phyloP scores from a whole-genome alignment of 2,113 vertebrate species.

The Cyanoliseus patagonus region DNA sequence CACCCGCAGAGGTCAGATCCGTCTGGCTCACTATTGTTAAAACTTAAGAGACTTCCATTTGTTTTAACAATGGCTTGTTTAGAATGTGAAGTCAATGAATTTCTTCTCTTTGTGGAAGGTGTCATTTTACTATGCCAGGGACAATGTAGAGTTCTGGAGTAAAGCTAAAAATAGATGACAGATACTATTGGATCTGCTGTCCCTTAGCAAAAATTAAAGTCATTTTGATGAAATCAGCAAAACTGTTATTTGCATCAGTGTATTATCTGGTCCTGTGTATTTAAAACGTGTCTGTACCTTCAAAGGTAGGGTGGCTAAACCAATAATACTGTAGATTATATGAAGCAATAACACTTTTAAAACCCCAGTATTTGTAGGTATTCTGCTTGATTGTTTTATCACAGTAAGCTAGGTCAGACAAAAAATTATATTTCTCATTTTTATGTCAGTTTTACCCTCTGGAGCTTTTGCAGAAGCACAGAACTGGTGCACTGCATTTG shows the following conservation, averaged over 20 bases:
- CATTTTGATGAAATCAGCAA: neutral
- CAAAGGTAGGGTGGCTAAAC: neutral
- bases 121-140: neutral
- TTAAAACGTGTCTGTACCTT: neutral
- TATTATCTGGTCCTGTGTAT: neutral
- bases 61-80: constrained; percentile 50
- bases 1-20: constrained; percentile 42
- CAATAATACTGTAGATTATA: neutral
- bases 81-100: constrained; percentile 34
- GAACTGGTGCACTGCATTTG: neutral
- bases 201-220: neutral
- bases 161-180: neutral
- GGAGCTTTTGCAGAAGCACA: neutral
- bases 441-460: neutral
- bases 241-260: neutral
- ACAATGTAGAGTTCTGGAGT: neutral
- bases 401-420: neutral
- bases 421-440: neutral
- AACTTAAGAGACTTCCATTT: constrained; percentile 21
- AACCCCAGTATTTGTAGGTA: neutral
- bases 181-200: neutral
- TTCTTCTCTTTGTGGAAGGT: constrained; percentile 41
- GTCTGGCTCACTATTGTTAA: constrained; percentile 41
- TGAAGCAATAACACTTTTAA: neutral
- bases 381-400: neutral